Base-by-base conservation (phyloP, 2,113 vertebrate genomes). In the Spea multiplicata region DNA sequence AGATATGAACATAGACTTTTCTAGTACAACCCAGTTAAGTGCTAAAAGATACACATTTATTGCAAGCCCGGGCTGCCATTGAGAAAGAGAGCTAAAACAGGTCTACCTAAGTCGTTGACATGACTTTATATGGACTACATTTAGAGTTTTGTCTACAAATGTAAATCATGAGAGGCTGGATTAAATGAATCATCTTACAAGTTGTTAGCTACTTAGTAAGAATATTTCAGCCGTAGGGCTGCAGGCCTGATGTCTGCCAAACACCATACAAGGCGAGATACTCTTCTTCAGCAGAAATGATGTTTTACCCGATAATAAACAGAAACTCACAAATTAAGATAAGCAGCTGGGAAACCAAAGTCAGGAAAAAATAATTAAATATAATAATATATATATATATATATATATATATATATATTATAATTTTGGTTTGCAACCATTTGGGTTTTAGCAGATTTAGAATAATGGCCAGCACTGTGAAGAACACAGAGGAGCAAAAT, bases 241-340 rank as follows among this genome's bases (percentile, higher is more conserved):
- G 64, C 14, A 71, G 45, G 8, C 10, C 45, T 69, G 69, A 5
- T 13, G n/a, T 66, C 77, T 78, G 72, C 76, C 74, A 81, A 83
- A 81, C 57, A 14, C 16, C 76, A 13, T 62, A 66, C 76, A 88
- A 81, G 75, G 71, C 65, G 71, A 0, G 6, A 45, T 16, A 83
- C 76, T 76, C 61, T 67, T 76, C 73, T 14, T 75, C 30, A 30
- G 55, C 82, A 68, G 81, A 83, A 81, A 83, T 14, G 30, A 17
- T 70, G 44, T 64, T 82, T 86, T 69, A 83, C 66, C 49, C 76
- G 76, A 81, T 10, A 83, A 16, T 66, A 78, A 85, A 78, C 62
- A 85, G 62, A 17, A 72, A 81, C 16, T 59, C 79, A 75, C 17
- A 74, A 67, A 73, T 62, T 30, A 66, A 74, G 74, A 46, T n/a